A percentile compares a stretch with the other conserved stretches of the same genome.
Conservation (phyloP, 2,888 invertebrate species). For the Coelinius sp. region DNA sequence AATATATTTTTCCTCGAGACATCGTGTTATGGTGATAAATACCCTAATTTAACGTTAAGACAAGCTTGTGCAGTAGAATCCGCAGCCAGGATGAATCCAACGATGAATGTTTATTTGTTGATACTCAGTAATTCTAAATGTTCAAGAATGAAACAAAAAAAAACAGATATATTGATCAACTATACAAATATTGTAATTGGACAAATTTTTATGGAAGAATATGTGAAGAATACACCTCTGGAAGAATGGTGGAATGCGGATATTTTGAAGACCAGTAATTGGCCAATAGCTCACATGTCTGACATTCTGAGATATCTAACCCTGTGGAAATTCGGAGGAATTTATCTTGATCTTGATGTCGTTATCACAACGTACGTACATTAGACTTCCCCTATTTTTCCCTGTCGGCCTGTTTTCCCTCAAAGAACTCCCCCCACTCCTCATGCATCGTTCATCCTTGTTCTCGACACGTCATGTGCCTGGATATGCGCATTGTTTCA, state of each 20-base stretch:
- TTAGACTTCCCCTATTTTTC: too few species aligned
- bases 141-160: slow-evolving; percentile 56
- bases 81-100: slow-evolving; percentile 76
- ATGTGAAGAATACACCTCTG: slow-evolving; percentile 74
- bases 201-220: slow-evolving; percentile 72
- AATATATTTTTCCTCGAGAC: slow-evolving; percentile 81
- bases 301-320: slow-evolving; percentile 78
- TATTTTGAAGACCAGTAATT: slow-evolving; percentile 72
- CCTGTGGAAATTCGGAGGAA: slow-evolving; percentile 83
- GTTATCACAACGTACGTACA: slow-evolving; percentile 73
- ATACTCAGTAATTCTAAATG: slow-evolving; percentile 71
- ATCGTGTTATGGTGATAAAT: slow-evolving; percentile 73
- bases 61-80: slow-evolving; percentile 82
- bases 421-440: too few species aligned
- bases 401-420: too few species aligned
- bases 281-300: slow-evolving; percentile 76
- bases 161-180: slow-evolving; percentile 67
- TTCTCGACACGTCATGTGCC: too few species aligned
- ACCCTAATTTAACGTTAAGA: slow-evolving; percentile 72
- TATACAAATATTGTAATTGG: slow-evolving; percentile 73
- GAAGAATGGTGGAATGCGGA: slow-evolving; percentile 73
- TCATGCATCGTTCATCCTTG: neutral
- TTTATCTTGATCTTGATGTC: slow-evolving; percentile 83
- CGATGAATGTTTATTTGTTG: slow-evolving; percentile 74
- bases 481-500: too few species aligned